Evolutionary conservation across 2,113 vertebrate genomes (phyloP).

Genomic region (Galeopterus variegatus): DNA sequence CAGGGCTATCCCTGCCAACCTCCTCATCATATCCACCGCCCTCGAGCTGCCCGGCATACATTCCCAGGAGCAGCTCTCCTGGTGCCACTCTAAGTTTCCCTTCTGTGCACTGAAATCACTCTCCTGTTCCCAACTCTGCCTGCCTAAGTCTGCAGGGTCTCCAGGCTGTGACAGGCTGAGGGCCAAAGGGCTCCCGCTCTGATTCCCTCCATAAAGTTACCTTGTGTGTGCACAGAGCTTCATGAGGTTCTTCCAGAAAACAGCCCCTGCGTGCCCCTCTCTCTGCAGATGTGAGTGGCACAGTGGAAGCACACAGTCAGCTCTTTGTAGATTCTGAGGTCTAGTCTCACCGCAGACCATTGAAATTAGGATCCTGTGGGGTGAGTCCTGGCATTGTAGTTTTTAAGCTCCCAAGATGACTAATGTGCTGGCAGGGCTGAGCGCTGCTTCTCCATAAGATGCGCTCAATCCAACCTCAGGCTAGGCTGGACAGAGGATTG

Average conservation of each 20-base stretch:
- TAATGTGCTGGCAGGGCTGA: neutral
- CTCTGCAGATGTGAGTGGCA: neutral
- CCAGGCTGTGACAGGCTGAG: neutral
- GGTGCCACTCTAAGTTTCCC: neutral
- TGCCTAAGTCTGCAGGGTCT: neutral
- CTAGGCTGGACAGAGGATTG: neutral
- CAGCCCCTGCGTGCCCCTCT: neutral
- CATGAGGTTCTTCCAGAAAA: neutral
- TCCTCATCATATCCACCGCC: neutral
- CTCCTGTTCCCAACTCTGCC: neutral
- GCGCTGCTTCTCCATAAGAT: rapidly evolving
- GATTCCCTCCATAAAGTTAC: neutral
- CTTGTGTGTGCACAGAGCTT: neutral
- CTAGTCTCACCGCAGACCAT: rapidly evolving
- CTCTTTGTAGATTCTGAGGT: neutral
- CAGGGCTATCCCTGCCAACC: neutral
- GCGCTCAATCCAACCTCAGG: neutral
- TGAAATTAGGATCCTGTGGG: neutral
- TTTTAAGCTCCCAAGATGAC: neutral
- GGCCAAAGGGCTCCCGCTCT: neutral
- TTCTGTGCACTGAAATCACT: neutral
- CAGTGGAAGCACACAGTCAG: rapidly evolving
- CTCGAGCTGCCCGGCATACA: rapidly evolving
- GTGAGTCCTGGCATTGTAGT: rapidly evolving
- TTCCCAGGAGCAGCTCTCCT: neutral